These are phyloP conservation scores for Clistopyga incitator DNA, from an alignment of 2,888 invertebrate species.

Conservation along the genomic window DNA sequence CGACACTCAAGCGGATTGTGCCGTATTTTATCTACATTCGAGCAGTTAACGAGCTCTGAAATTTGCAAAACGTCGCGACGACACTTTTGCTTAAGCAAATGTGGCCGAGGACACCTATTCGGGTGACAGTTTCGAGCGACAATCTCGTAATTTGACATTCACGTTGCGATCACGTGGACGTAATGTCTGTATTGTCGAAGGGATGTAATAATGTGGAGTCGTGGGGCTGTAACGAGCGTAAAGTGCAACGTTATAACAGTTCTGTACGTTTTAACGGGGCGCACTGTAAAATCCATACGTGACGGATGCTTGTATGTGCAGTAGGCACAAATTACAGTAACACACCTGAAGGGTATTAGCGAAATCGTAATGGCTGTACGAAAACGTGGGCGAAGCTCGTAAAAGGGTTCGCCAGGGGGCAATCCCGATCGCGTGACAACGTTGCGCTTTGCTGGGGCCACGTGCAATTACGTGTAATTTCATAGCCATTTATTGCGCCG, in stretches of 20 bases:
- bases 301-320: slow-evolving; percentile 3
- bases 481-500: slow-evolving; percentile 75
- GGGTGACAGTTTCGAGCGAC: background rate
- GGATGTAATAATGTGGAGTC: slow-evolving; percentile 26
- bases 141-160: slow-evolving; percentile 9
- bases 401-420: slow-evolving; percentile 73
- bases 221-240: slow-evolving; percentile 39
- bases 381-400: slow-evolving; percentile 67
- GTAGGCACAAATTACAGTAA: slow-evolving; percentile 28
- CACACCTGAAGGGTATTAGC: slow-evolving; percentile 45
- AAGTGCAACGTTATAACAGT: slow-evolving; percentile 38
- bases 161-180: background rate
- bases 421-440: slow-evolving; percentile 82
- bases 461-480: slow-evolving; percentile 76
- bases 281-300: slow-evolving; percentile 46
- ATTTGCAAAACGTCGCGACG: background rate
- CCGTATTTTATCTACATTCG: background rate
- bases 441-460: slow-evolving; percentile 66
- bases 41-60: background rate
- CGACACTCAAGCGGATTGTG: background rate
- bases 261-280: slow-evolving; percentile 30
- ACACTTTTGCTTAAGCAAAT: background rate
- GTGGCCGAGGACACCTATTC: background rate
- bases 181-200: slow-evolving; percentile 49
- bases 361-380: slow-evolving; percentile 62